phyloP scores from a whole-genome alignment of 2,797 vertebrate genomes.

The Benthosema pterotum region DNA sequence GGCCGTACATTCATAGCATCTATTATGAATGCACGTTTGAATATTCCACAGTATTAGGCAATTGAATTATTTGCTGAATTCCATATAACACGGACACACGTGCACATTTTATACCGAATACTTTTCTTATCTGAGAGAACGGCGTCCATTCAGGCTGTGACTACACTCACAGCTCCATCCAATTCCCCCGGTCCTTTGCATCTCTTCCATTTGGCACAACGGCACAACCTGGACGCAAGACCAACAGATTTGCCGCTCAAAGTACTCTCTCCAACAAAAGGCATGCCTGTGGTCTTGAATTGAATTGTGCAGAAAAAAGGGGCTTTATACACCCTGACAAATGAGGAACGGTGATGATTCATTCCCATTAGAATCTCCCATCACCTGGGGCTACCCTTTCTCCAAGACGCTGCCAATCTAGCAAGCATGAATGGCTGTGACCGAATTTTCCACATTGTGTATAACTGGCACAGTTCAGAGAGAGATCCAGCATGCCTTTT shows the following conservation, averaged over 20 bases:
- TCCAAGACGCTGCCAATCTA: slow-evolving; percentile 30
- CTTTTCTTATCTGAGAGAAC: not conserved
- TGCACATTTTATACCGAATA: not conserved
- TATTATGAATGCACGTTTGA: no score
- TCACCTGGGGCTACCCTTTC: slow-evolving; percentile 32
- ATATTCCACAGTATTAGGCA: not conserved
- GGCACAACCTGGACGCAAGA: slow-evolving; percentile 13
- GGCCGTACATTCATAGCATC: no score
- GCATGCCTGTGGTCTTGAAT: slow-evolving; percentile 18
- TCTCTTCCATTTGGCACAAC: slow-evolving; percentile 7
- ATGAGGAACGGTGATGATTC: slow-evolving; percentile 38
- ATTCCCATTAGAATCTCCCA: slow-evolving; percentile 41
- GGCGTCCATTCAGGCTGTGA: not conserved
- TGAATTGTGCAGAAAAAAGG: slow-evolving; percentile 23
- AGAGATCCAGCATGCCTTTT: slow-evolving; percentile 1
- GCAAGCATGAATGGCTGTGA: slow-evolving; percentile 29
- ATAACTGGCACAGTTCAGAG: slow-evolving; percentile 27
- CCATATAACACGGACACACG: not conserved
- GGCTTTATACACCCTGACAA: slow-evolving; percentile 41
- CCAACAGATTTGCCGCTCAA: slow-evolving; percentile 20
- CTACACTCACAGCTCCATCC: not conserved
- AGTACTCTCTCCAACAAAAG: slow-evolving; percentile 31
- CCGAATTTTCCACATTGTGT: slow-evolving; percentile 16
- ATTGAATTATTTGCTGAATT: not conserved
- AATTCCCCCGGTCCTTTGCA: not conserved